A percentile compares a stretch with the other conserved stretches of the same genome.
Evolutionary conservation across 2,113 vertebrate genomes (phyloP).

Genomic region (Glaucomys volans): DNA sequence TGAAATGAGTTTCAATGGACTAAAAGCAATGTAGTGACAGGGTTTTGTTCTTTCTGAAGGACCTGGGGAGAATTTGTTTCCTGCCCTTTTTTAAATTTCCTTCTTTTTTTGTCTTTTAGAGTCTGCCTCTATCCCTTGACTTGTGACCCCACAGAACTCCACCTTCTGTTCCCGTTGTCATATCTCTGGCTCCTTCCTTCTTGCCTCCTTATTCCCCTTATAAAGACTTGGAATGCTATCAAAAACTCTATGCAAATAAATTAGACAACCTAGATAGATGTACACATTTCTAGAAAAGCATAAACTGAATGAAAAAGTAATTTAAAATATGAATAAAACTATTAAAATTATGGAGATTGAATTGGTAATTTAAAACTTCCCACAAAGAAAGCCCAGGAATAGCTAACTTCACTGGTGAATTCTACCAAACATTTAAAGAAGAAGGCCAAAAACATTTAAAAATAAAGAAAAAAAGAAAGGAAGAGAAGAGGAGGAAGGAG

Average conservation of each 20-base stretch:
- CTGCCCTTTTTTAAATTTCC: not conserved
- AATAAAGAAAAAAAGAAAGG: no score
- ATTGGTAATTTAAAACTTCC: not conserved
- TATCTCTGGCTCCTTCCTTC: not conserved
- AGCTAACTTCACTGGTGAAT: not conserved
- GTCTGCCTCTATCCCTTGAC: not conserved
- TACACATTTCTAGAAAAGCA: not conserved
- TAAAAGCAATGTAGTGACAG: not conserved
- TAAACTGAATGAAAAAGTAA: not conserved
- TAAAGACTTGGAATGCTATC: not conserved
- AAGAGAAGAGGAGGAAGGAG: no score
- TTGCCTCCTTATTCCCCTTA: not conserved
- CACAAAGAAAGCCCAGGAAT: not conserved
- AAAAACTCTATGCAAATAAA: not conserved
- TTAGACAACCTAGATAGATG: not conserved
- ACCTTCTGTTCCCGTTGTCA: not conserved
- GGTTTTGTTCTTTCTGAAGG: not conserved
- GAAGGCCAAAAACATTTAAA: not conserved
- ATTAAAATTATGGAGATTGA: no score
- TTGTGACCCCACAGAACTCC: not conserved
- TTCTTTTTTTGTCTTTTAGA: not conserved
- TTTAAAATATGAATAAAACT: not conserved
- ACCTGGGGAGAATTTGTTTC: not conserved
- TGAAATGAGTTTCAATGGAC: not conserved
- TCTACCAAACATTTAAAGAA: slow-evolving; percentile 41